phyloP scores from a whole-genome alignment of 2,888 invertebrate genomes.

The Cremastinae sp. region DNA sequence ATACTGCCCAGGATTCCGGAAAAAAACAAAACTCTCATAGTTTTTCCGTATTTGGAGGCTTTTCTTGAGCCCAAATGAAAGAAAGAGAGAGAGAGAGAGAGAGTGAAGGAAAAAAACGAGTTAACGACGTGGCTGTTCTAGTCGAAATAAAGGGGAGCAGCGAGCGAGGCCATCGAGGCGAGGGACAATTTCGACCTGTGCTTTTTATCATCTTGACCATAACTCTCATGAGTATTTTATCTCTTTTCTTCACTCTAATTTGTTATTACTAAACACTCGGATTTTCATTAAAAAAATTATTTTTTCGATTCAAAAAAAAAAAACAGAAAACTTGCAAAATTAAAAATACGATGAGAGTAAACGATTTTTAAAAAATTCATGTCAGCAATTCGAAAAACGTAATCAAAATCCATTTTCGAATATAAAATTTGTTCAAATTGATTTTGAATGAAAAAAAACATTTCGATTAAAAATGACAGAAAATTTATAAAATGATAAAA shows the following conservation, averaged over 20 bases:
- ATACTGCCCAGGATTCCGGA: no score
- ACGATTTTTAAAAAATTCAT: no score
- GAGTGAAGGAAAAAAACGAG: not conserved
- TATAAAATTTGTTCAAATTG: no score
- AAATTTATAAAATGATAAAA: no score
- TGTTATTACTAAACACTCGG: slow-evolving; percentile 43
- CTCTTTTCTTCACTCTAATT: not conserved
- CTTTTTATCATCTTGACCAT: slow-evolving; percentile 46
- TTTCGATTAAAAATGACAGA: no score
- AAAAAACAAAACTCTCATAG: no score
- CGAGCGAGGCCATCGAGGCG: slow-evolving; percentile 14
- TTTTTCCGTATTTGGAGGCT: no score
- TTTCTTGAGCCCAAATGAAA: no score
- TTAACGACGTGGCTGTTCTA: slow-evolving; percentile 3
- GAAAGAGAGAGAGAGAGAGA: no score
- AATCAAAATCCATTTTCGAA: no score
- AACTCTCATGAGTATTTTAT: not conserved
- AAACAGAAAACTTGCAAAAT: not conserved
- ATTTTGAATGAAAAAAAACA: no score
- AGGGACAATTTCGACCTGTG: slow-evolving; percentile 51
- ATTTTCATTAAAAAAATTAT: slow-evolving; percentile 37
- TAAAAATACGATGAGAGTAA: slow-evolving; percentile 19
- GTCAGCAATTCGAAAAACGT: no score
- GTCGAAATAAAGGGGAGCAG: slow-evolving; percentile 3
- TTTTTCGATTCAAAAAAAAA: slow-evolving; percentile 3